Conservation (phyloP, 2,888 invertebrate genomes). For the Megamerina dolium region DNA sequence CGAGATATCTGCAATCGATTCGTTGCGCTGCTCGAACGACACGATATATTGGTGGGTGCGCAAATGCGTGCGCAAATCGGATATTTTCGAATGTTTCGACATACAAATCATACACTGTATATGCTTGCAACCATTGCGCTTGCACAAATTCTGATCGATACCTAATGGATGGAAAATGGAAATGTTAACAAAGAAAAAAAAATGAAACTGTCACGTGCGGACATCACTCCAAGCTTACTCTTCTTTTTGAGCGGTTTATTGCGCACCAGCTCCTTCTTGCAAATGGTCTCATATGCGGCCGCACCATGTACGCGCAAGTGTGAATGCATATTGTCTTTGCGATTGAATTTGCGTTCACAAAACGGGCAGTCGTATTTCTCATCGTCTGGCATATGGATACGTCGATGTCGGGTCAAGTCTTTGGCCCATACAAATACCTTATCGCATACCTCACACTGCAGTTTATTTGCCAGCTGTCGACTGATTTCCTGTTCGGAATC, state of each 20-base stretch:
- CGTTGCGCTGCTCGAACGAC: slow-evolving; percentile 22
- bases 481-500: slow-evolving; percentile 32
- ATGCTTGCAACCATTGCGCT: slow-evolving; percentile 42
- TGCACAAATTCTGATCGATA: slow-evolving; percentile 29
- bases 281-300: slow-evolving; percentile 10
- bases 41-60: slow-evolving; percentile 29
- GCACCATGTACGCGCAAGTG: slow-evolving; percentile 55
- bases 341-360: slow-evolving; percentile 56
- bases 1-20: slow-evolving; percentile 24
- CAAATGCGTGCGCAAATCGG: slow-evolving; percentile 39
- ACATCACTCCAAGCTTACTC: background rate
- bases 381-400: slow-evolving; percentile 55
- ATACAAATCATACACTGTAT: slow-evolving; percentile 47
- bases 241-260: background rate
- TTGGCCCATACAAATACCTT: slow-evolving; percentile 62
- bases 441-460: slow-evolving; percentile 59
- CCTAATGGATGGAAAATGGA: slow-evolving; percentile 6
- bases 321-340: slow-evolving; percentile 56
- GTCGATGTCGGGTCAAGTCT: slow-evolving; percentile 59
- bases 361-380: slow-evolving; percentile 55
- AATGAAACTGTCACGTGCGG: no score
- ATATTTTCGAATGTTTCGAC: slow-evolving; percentile 38
- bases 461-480: slow-evolving; percentile 39
- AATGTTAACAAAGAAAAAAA: background rate
- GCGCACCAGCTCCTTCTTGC: slow-evolving; percentile 14